Evolutionary conservation across 2,113 vertebrate genomes (phyloP).

Genomic region (Rhinoderma darwinii): DNA sequence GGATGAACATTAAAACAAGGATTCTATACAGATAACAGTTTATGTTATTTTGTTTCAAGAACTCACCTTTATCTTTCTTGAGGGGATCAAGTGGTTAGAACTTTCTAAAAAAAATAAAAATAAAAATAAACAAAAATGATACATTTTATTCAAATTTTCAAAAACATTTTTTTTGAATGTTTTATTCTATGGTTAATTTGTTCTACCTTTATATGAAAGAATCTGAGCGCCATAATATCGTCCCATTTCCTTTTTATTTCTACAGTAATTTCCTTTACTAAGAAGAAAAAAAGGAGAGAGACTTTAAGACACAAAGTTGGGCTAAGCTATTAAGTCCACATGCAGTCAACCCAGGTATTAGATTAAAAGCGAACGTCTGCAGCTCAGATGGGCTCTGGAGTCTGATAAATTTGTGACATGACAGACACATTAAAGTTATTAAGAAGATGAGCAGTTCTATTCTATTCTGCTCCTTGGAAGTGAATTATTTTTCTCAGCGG

Average conservation of each 20-base stretch:
- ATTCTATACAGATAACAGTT: too few species aligned
- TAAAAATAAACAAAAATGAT: too few species aligned
- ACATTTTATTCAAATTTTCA: too few species aligned
- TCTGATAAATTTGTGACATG: slow-evolving; percentile 36
- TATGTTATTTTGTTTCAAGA: too few species aligned
- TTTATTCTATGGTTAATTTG: too few species aligned
- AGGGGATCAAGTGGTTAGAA: too few species aligned
- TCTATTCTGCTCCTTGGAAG: slow-evolving; percentile 40
- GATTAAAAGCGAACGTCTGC: slow-evolving; percentile 13
- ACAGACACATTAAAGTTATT: slow-evolving; percentile 31
- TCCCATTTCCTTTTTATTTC: neutral
- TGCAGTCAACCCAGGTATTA: neutral
- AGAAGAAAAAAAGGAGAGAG: neutral
- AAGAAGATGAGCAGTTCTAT: neutral
- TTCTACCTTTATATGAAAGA: too few species aligned
- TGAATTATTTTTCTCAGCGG: slow-evolving; percentile 33
- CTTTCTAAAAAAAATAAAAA: too few species aligned
- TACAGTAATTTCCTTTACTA: neutral
- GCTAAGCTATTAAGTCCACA: slow-evolving; percentile 7
- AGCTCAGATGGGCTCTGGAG: slow-evolving; percentile 7
- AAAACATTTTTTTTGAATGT: too few species aligned
- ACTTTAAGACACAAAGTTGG: neutral
- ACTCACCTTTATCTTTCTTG: too few species aligned
- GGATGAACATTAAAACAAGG: too few species aligned
- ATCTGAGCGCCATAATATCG: neutral